phyloP scores from a whole-genome alignment of 2,113 vertebrate species.

The Chiloscyllium plagiosum region DNA sequence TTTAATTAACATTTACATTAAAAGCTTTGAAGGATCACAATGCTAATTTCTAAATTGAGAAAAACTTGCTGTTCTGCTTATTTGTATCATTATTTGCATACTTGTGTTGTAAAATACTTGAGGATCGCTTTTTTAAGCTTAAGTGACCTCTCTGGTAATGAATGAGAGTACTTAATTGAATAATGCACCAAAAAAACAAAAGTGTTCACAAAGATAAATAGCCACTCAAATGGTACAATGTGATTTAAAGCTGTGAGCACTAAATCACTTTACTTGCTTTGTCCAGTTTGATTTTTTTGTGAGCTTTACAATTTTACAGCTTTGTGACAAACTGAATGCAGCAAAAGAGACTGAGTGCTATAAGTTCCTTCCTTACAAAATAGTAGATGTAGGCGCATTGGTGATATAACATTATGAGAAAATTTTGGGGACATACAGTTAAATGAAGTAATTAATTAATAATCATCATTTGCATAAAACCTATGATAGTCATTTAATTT shows the following conservation, averaged over 20 bases:
- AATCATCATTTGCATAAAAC: neutral
- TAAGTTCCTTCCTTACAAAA: neutral
- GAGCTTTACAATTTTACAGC: neutral
- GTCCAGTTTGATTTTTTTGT: neutral
- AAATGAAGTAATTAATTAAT: neutral
- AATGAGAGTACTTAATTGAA: constrained; percentile 46
- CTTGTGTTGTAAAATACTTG: neutral
- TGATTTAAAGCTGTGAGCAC: neutral
- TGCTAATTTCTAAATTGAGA: neutral
- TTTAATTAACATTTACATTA: neutral
- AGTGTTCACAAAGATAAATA: constrained; percentile 48
- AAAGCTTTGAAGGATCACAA: neutral
- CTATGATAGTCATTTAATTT: neutral
- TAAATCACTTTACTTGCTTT: neutral
- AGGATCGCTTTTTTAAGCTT: constrained; percentile 39
- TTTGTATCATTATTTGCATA: neutral
- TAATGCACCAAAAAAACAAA: constrained; percentile 50
- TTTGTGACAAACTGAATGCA: neutral
- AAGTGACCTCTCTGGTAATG: constrained; percentile 46
- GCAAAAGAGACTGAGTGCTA: neutral
- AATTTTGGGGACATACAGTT: neutral
- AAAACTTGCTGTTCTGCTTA: neutral
- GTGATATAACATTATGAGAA: neutral
- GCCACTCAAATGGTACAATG: constrained; percentile 43
- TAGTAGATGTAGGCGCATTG: neutral